A percentile compares a stretch with the other conserved stretches of the same genome.
Conservation (phyloP, 2,113 vertebrate species). For the Columbina picui region DNA sequence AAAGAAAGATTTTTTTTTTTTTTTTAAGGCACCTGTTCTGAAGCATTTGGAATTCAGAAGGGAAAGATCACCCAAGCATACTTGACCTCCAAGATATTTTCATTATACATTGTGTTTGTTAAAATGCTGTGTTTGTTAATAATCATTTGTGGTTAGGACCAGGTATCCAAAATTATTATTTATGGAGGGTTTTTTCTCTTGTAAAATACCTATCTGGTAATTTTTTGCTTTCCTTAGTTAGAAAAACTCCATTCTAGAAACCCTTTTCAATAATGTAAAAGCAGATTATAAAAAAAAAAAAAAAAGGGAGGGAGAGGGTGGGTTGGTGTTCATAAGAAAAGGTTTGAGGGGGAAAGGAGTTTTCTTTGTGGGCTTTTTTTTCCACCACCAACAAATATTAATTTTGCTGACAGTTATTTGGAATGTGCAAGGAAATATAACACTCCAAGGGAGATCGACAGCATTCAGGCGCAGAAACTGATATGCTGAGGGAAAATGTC, state of each 20-base stretch:
- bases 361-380: not conserved
- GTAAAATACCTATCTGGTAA: not conserved
- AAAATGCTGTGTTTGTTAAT: not conserved
- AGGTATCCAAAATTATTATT: not conserved
- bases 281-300: not conserved
- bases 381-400: not conserved
- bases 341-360: not conserved
- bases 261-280: not conserved
- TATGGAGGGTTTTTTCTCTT: fast-evolving
- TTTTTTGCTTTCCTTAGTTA: not conserved
- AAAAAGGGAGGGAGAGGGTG: fast-evolving
- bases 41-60: not conserved
- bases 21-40: not conserved
- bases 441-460: not conserved
- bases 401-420: not conserved
- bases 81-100: not conserved
- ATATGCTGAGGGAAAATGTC: not conserved
- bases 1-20: not conserved
- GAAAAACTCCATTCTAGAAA: not conserved
- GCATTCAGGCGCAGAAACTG: not conserved
- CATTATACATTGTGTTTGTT: not conserved
- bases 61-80: not conserved
- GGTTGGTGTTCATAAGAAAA: not conserved
- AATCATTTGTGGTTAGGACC: not conserved
- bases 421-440: not conserved